Evolutionary conservation across 2,113 vertebrate genomes (phyloP).

Genomic region (Progne subis): DNA sequence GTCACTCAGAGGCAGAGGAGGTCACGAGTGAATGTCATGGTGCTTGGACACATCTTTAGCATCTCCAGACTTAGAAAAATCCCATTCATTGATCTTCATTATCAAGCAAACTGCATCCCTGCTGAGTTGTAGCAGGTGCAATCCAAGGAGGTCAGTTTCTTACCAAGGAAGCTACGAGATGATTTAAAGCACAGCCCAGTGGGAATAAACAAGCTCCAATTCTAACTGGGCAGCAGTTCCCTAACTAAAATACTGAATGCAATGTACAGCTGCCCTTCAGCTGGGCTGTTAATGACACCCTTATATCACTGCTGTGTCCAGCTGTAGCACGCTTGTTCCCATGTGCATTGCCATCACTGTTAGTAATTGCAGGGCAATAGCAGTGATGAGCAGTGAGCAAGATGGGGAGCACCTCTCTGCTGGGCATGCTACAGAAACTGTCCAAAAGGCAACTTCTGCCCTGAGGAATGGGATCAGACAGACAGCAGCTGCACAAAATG

Average conservation of each 20-base stretch:
- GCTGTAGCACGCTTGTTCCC: neutral
- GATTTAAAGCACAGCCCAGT: conserved; percentile 3
- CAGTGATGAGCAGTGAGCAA: neutral
- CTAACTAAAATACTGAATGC: neutral
- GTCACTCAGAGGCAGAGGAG: neutral
- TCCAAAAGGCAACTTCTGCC: neutral
- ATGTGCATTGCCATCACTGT: neutral
- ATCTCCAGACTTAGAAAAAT: neutral
- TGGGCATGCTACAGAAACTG: neutral
- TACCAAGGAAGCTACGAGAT: neutral
- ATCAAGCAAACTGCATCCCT: neutral
- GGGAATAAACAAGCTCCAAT: neutral
- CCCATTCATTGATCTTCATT: neutral
- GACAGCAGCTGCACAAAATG: neutral
- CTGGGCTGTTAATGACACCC: neutral
- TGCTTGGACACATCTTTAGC: neutral
- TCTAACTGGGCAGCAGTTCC: neutral
- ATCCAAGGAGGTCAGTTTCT: neutral
- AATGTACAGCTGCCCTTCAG: neutral
- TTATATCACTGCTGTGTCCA: neutral
- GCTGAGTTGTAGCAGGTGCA: neutral
- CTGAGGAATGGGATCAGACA: neutral
- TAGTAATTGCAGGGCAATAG: neutral
- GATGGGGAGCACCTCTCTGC: neutral
- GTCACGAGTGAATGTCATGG: accelerated